These are phyloP conservation scores for Polymixis flavicincta DNA, from an alignment of 2,888 invertebrate genomes.

Conservation along the genomic window DNA sequence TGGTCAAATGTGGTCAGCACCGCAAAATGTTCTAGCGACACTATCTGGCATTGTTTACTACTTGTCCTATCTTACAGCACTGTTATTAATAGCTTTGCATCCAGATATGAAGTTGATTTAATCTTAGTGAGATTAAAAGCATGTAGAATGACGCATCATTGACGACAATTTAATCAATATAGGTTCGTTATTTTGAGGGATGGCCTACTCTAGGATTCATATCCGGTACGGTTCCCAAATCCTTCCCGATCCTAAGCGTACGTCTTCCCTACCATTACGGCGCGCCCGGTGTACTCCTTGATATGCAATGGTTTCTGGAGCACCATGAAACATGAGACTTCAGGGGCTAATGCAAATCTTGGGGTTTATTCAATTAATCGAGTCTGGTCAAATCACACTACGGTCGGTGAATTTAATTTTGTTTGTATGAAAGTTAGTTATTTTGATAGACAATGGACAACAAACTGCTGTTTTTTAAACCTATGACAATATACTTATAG, in stretches of 20 bases:
- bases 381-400: too few species aligned
- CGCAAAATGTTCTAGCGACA: slow-evolving; percentile 67
- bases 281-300: too few species aligned
- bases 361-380: too few species aligned
- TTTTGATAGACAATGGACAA: neutral
- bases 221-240: too few species aligned
- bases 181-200: neutral
- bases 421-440: neutral
- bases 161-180: neutral
- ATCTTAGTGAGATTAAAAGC: slow-evolving; percentile 19
- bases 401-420: too few species aligned
- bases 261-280: too few species aligned
- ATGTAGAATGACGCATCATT: neutral
- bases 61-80: slow-evolving; percentile 31
- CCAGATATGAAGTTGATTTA: slow-evolving; percentile 36
- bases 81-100: slow-evolving; percentile 50
- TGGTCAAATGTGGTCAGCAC: slow-evolving; percentile 61
- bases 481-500: neutral
- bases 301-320: too few species aligned
- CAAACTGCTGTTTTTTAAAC: neutral
- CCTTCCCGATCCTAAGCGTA: too few species aligned
- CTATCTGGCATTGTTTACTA: slow-evolving; percentile 51
- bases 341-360: too few species aligned
- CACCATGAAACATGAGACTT: too few species aligned
- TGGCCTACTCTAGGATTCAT: too few species aligned